These are phyloP conservation scores for Caranx melampygus DNA, from an alignment of 2,113 vertebrate genomes.

Conservation along the genomic window DNA sequence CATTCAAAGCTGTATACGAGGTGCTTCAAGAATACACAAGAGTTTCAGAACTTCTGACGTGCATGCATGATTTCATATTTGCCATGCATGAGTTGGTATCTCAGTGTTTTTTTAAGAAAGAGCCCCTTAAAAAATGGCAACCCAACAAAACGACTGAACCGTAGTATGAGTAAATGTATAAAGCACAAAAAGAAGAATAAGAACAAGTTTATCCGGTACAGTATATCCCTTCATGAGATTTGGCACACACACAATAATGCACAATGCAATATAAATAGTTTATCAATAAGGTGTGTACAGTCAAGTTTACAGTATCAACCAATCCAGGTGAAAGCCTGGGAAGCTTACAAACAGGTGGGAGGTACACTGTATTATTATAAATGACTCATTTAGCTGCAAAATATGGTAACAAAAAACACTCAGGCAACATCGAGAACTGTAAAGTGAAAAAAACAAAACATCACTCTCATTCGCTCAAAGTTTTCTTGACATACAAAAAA, in stretches of 20 bases:
- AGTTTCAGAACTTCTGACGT: constrained; percentile 77
- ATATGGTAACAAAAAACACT: constrained; percentile 81
- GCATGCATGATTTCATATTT: constrained; percentile 81
- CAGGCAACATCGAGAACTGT: constrained; percentile 80
- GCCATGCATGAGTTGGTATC: constrained; percentile 85
- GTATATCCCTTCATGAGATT: constrained; percentile 80
- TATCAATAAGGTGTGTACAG: constrained; percentile 79
- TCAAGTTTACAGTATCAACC: constrained; percentile 81
- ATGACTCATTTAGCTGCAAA: constrained; percentile 79
- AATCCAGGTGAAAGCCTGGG: constrained; percentile 81
- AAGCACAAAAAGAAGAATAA: constrained; percentile 73
- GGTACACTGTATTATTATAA: constrained; percentile 75
- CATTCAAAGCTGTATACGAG: constrained; percentile 84
- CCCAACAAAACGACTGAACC: constrained; percentile 73
- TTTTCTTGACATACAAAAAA: constrained; percentile 75
- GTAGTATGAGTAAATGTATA: constrained; percentile 75
- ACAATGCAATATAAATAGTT: constrained; percentile 82
- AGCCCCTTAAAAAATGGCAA: constrained; percentile 83
- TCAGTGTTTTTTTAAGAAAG: constrained; percentile 81
- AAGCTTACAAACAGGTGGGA: constrained; percentile 81
- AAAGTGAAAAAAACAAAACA: constrained; percentile 65
- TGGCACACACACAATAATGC: constrained; percentile 85
- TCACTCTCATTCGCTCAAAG: constrained; percentile 69
- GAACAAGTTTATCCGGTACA: constrained; percentile 67
- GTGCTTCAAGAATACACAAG: constrained; percentile 81